Conservation (phyloP, 2,888 invertebrate genomes). For the Argyresthia albistria region DNA sequence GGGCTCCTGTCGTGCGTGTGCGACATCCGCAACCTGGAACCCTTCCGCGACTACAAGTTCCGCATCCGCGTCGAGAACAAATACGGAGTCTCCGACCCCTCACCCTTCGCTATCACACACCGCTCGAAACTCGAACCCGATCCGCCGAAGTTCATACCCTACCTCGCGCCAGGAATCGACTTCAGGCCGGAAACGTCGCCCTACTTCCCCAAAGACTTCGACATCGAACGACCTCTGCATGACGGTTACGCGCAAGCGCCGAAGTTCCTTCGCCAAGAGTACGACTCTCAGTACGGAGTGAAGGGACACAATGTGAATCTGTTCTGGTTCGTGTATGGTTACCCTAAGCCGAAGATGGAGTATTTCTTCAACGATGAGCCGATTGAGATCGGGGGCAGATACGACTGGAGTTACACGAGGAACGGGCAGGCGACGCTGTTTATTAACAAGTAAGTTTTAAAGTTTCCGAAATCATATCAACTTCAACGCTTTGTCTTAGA, state of each 20-base stretch:
- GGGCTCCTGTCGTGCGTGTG: slow-evolving; percentile 91
- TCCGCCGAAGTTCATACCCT: slow-evolving; percentile 84
- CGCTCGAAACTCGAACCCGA: slow-evolving; percentile 85
- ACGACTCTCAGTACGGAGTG: slow-evolving; percentile 91
- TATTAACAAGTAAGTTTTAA: slow-evolving; percentile 83
- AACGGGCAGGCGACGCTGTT: slow-evolving; percentile 93
- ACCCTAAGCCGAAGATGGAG: slow-evolving; percentile 94
- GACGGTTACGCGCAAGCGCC: slow-evolving; percentile 89
- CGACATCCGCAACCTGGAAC: slow-evolving; percentile 91
- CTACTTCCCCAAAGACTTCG: slow-evolving; percentile 93
- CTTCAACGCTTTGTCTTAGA: no score
- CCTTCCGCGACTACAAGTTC: slow-evolving; percentile 96
- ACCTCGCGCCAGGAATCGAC: slow-evolving; percentile 84
- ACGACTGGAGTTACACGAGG: slow-evolving; percentile 89
- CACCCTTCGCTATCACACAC: slow-evolving; percentile 89
- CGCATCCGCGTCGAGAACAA: slow-evolving; percentile 96
- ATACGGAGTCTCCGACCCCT: slow-evolving; percentile 96
- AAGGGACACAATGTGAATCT: slow-evolving; percentile 92
- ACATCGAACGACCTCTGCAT: slow-evolving; percentile 90
- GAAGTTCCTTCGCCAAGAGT: slow-evolving; percentile 88
- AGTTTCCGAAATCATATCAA: no score
- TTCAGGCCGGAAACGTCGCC: slow-evolving; percentile 89
- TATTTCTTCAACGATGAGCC: slow-evolving; percentile 90
- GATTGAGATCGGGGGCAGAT: slow-evolving; percentile 87
- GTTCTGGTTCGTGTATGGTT: slow-evolving; percentile 96